phyloP scores from a whole-genome alignment of 2,888 invertebrate species.

The Standfussiana lucernea region DNA sequence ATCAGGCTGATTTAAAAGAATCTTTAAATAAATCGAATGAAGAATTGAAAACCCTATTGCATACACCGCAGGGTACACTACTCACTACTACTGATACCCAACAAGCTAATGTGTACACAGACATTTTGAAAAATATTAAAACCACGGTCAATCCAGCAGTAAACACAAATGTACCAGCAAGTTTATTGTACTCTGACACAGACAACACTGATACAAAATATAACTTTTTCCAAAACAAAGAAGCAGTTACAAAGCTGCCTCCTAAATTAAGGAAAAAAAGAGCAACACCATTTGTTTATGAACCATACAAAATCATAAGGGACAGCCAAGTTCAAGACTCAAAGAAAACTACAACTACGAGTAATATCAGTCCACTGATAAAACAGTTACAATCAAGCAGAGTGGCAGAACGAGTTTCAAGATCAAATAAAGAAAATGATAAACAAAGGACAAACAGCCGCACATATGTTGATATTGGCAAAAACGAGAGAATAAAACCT shows the following conservation, averaged over 20 bases:
- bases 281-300: constrained; percentile 84
- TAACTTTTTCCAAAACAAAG: constrained; percentile 70
- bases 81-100: constrained; percentile 48
- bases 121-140: constrained; percentile 87
- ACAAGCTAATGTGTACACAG: constrained; percentile 84
- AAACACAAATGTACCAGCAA: constrained; percentile 26
- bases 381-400: constrained; percentile 85
- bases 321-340: constrained; percentile 83
- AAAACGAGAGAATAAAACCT: constrained; percentile 78
- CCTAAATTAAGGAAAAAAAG: constrained; percentile 76
- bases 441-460: constrained; percentile 76
- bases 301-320: constrained; percentile 88
- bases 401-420: constrained; percentile 80
- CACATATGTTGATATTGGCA: constrained; percentile 83
- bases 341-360: constrained; percentile 83
- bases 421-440: constrained; percentile 72
- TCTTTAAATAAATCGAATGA: constrained; percentile 59
- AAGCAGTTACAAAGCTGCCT: constrained; percentile 70
- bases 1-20: constrained; percentile 63
- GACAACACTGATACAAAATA: constrained; percentile 66
- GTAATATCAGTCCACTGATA: constrained; percentile 86
- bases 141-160: constrained; percentile 48
- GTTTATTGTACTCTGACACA: constrained; percentile 35
- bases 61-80: constrained; percentile 39
- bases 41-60: constrained; percentile 50